Base-by-base conservation (phyloP, 2,113 vertebrate species). In the Physeter macrocephalus region DNA sequence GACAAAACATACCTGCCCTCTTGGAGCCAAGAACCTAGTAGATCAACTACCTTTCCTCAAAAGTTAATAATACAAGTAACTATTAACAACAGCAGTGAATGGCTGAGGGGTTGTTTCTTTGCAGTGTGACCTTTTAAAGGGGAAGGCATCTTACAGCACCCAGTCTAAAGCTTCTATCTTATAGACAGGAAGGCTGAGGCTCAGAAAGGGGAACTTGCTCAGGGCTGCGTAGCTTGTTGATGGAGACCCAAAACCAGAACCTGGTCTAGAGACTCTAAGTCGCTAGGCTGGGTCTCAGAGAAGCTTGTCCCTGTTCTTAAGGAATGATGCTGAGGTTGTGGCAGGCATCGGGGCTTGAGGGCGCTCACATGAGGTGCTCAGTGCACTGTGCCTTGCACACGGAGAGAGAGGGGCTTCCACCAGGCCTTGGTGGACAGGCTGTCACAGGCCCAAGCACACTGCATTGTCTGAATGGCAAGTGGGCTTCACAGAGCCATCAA, bases 351-450 rank as follows among this genome's bases (percentile, higher is more conserved):
- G 14, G 61, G 2, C 43, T 46, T 85, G 41, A 61, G 84, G 36
- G 23, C 0, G 0, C n/a, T 34, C 25, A 52, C 4, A 10, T 0
- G 2, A 2, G 14, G 39, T 66, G 27, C 9, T 41, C 29, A 54
- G 39, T 17, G 83, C 10, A 0, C 14, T 46, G 11, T 27, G 34
- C 3, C 41, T 61, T 3, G 9, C 10, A 43, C 39, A 7, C 2
- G 1, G 29, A 57, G 27, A 43, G 31, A 81, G 61, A 49, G 25
- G 2, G 31, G 8, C 43, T 84, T 74, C 25, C 12, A 46, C 5
- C 23, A n/a, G 17, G 25, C 14, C 31, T 57, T 29, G 18, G 10
- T 1, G 2, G 34, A 39, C 3, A 67, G 57, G 43, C 27, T 61
- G 8, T 61, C 36, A 10, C 20, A 62, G 72, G 36, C 27, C 49